Evolutionary conservation across 2,113 vertebrate genomes (phyloP), one percentile per base, ranked within the genome.

Genomic region (Scomber scombrus): DNA sequence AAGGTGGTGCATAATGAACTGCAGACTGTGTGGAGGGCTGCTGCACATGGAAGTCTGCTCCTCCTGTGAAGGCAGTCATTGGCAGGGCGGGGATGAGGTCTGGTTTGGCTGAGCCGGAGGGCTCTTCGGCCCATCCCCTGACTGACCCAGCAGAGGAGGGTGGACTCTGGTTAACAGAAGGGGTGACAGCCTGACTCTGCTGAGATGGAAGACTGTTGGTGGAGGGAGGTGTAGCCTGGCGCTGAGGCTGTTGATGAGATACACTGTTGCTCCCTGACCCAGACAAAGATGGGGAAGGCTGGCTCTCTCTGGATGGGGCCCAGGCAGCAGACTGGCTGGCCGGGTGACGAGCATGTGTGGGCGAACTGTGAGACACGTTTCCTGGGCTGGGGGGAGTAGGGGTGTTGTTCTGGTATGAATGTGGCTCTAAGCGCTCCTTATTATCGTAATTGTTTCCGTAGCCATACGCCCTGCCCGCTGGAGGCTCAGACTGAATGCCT

Each of bases 401-500:
- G 74, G 64, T 73, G 78, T 18, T 80, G 61, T 80, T 83, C 72
- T 84, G 89, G 88, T 87, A 93, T 8, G 90, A 75, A 74, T 88
- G 86, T 6, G 82, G 50, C 13, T 69, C 84, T 3, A 55, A 68
- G 8, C 77, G 79, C 57, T 96, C 94, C 75, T 89, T 91, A 45
- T 88, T 89, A 21, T 93, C 93, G 72, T 90, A 92, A 83, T 61
- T 90, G 85, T 93, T 93, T 82, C 95, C 95, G 88, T 94, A 93
- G 82, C 73, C 88, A 26, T 80, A 84, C 14, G 57, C 81, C 55
- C 86, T 90, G 63, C 54, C 85, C 55, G 76, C 76, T 3, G 89
- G 71, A 29, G 50, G 78, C n/a, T 95, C 95, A 31, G 86, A 71
- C 71, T 79, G 86, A 1, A 65, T 43, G 3, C 51, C 64, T n/a